A percentile compares a stretch with the other conserved stretches of the same genome.
phyloP scores from a whole-genome alignment of 2,113 vertebrate species.

The Tetraodon nigroviridis region DNA sequence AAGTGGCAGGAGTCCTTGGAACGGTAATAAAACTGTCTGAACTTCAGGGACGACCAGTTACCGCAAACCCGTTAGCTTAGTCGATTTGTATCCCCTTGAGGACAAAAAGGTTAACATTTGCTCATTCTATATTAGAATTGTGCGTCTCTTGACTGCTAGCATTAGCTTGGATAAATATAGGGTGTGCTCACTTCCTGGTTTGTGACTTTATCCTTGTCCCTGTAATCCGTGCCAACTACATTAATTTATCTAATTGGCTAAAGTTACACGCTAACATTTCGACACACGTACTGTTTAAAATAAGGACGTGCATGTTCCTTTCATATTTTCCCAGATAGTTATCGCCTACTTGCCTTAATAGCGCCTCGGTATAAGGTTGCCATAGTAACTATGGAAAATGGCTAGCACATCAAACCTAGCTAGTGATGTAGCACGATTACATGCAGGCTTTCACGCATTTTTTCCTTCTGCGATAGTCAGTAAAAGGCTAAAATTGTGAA shows the following conservation, averaged over 20 bases:
- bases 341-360: not conserved
- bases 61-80: too few relatives aligned
- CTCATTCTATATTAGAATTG: too few relatives aligned
- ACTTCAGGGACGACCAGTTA: too few relatives aligned
- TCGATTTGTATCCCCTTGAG: too few relatives aligned
- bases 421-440: not conserved
- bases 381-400: constrained; percentile 50
- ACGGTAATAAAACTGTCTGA: too few relatives aligned
- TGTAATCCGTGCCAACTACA: constrained; percentile 8
- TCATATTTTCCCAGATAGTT: too few relatives aligned
- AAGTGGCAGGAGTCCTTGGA: not conserved
- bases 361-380: constrained; percentile 29
- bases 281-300: too few relatives aligned
- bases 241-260: not conserved
- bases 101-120: too few relatives aligned
- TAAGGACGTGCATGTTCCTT: too few relatives aligned
- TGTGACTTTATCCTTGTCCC: constrained; percentile 58
- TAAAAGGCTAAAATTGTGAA: not conserved
- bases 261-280: not conserved
- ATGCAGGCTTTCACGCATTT: not conserved
- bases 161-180: not conserved
- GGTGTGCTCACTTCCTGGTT: constrained; percentile 55
- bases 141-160: not conserved
- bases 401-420: constrained; percentile 3
- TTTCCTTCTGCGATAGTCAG: not conserved